Percentiles rank a stretch among this genome's conserved stretches.
Conservation (phyloP, 2,797 vertebrate genomes). For the Artibeus jamaicensis region DNA sequence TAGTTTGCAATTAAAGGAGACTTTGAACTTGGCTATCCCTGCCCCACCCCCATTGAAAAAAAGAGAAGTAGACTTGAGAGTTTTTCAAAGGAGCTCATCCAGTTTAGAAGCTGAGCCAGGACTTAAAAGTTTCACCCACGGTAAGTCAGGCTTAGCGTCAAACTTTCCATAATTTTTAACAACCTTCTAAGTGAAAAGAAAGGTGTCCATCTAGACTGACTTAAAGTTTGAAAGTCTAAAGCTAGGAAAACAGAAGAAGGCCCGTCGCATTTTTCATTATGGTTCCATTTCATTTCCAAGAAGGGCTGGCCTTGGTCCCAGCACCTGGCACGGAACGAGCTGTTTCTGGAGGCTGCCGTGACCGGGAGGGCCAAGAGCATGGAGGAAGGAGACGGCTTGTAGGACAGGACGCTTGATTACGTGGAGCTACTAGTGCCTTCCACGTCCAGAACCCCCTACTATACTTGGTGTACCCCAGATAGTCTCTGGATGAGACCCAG, state of each 20-base stretch:
- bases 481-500: too few species aligned
- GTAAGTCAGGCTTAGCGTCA: background rate
- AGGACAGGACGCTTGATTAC: background rate
- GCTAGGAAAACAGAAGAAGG: background rate
- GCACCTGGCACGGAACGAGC: background rate
- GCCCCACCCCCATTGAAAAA: background rate
- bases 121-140: slow-evolving; percentile 15
- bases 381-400: fast-evolving
- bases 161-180: slow-evolving; percentile 41
- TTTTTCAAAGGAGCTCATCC: background rate
- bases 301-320: background rate
- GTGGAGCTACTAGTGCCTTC: fast-evolving
- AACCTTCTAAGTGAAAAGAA: slow-evolving; percentile 24
- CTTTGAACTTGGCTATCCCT: background rate
- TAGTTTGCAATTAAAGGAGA: background rate
- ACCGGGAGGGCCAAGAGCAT: background rate
- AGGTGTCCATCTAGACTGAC: background rate
- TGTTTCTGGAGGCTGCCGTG: background rate
- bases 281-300: background rate
- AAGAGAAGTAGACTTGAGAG: background rate
- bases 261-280: background rate
- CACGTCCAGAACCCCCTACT: background rate
- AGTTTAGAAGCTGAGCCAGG: background rate
- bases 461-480: background rate
- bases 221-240: background rate